Evolutionary conservation across 2,797 vertebrate species (phyloP).

Genomic region (Cyprinodon diabolis): DNA sequence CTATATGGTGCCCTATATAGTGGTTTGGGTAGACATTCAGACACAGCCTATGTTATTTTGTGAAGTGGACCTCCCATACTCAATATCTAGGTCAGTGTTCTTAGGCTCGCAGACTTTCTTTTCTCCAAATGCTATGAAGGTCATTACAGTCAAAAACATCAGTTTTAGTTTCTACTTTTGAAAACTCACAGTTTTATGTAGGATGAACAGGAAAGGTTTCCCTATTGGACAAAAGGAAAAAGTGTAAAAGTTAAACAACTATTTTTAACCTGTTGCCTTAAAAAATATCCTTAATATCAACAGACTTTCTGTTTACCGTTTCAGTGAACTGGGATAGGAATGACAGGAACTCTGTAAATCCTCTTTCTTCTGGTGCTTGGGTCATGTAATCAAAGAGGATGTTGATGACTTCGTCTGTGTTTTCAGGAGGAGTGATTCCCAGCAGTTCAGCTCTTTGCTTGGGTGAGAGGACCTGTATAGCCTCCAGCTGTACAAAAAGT

Average conservation of each 20-base stretch:
- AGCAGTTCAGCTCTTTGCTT: constrained; percentile 68
- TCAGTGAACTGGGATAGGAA: constrained; percentile 30
- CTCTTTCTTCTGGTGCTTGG: neutral
- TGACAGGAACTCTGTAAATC: constrained; percentile 49
- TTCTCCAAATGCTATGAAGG: too few relatives aligned
- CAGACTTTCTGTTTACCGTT: constrained; percentile 32
- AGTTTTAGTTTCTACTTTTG: too few relatives aligned
- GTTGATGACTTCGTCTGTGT: constrained; percentile 55
- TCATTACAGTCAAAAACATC: too few relatives aligned
- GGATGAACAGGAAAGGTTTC: constrained; percentile 65
- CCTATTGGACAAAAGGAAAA: constrained; percentile 35
- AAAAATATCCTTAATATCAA: neutral
- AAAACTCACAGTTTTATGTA: constrained; percentile 74
- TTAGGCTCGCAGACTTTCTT: too few relatives aligned
- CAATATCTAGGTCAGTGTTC: too few relatives aligned
- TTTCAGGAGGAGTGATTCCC: constrained; percentile 31
- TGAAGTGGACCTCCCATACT: too few relatives aligned
- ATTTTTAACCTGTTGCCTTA: neutral
- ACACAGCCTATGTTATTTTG: too few relatives aligned
- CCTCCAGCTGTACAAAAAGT: constrained; percentile 57
- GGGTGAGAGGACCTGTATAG: constrained; percentile 57
- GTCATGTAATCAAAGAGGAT: constrained; percentile 63
- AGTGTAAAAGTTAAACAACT: constrained; percentile 19
- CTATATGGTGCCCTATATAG: too few relatives aligned
- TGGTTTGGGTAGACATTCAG: too few relatives aligned